A percentile compares a stretch with the other conserved stretches of the same genome.
phyloP scores from a whole-genome alignment of 2,797 vertebrate species.

The Sebastes elongatus region DNA sequence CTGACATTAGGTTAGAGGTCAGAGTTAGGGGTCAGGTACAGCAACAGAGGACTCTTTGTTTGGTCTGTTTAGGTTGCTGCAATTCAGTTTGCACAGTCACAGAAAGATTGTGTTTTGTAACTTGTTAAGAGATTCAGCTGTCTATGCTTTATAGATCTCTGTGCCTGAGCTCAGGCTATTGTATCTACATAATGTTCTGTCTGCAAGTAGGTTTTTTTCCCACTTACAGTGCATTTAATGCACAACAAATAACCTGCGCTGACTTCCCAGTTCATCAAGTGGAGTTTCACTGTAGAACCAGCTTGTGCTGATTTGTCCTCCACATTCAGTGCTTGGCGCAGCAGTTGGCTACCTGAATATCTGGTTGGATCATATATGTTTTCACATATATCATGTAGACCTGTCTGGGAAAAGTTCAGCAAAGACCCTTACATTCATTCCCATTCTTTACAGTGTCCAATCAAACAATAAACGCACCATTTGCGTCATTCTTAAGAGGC shows the following conservation, averaged over 20 bases:
- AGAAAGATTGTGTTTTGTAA: neutral
- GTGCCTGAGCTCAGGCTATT: neutral
- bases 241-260: neutral
- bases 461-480: neutral
- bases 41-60: constrained; percentile 52
- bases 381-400: neutral
- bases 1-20: constrained; percentile 44
- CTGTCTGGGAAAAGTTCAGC: neutral
- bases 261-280: neutral
- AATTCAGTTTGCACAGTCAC: neutral
- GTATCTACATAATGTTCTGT: neutral
- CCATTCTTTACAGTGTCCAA: neutral
- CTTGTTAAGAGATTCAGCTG: neutral
- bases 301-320: neutral
- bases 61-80: neutral
- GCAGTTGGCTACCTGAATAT: neutral
- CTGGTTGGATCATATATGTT: neutral
- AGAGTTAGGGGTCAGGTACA: constrained; percentile 27
- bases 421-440: neutral
- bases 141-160: neutral
- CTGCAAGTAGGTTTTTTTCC: neutral
- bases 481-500: neutral
- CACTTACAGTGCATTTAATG: neutral
- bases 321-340: neutral
- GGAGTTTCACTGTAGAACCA: neutral